Conservation (phyloP, 2,888 invertebrate genomes). For the Digitonthophagus gazella region DNA sequence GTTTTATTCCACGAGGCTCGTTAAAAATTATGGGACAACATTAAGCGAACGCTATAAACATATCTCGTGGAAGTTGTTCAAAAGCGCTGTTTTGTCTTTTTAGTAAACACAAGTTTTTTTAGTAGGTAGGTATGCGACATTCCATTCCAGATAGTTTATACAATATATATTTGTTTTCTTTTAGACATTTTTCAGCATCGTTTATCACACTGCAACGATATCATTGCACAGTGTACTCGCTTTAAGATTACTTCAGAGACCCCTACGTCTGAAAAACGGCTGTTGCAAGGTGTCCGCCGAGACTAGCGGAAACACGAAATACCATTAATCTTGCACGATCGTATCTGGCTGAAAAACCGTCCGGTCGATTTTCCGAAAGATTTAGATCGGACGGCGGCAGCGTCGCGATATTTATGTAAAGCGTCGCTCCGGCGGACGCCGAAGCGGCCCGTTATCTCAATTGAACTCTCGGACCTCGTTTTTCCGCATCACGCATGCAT, state of each 20-base stretch:
- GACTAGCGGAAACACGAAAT: not conserved
- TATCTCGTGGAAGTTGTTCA: not conserved
- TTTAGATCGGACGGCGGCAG: not conserved
- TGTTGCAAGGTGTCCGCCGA: not conserved
- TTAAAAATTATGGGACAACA: not conserved
- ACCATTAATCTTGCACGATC: not conserved
- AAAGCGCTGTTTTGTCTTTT: not conserved
- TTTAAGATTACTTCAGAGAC: not conserved
- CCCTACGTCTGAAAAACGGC: not conserved
- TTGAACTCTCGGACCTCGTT: constrained; percentile 10
- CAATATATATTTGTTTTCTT: too few relatives aligned
- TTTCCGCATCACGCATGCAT: not conserved
- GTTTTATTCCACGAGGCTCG: not conserved
- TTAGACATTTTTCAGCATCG: not conserved
- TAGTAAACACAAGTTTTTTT: not conserved
- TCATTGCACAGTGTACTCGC: not conserved
- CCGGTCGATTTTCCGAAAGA: not conserved
- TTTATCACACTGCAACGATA: not conserved
- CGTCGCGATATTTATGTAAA: not conserved
- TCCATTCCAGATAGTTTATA: not conserved
- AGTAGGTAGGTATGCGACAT: not conserved
- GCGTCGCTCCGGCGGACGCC: not conserved
- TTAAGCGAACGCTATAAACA: not conserved
- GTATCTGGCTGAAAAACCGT: not conserved
- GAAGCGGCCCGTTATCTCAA: constrained; percentile 10